Percentiles rank a stretch among this genome's conserved stretches.
These are phyloP conservation scores for Mugil cephalus DNA, from an alignment of 2,113 vertebrate species.

Conservation along the genomic window DNA sequence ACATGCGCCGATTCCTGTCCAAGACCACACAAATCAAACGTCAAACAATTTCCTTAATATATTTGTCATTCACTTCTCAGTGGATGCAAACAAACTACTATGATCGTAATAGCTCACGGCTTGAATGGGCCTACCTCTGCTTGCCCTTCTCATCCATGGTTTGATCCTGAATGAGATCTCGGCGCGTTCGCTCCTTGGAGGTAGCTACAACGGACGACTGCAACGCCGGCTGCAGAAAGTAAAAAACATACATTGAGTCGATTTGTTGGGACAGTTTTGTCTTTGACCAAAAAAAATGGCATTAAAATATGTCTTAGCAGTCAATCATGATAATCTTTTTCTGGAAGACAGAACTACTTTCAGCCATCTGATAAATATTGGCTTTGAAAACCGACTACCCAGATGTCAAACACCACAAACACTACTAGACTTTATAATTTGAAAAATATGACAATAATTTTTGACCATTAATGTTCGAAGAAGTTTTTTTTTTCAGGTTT, in stretches of 20 bases:
- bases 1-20: conserved; percentile 98
- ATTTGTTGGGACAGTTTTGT: too few relatives aligned
- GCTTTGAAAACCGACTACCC: neutral
- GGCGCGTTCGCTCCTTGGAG: conserved; percentile 99
- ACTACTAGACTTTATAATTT: too few relatives aligned
- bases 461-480: too few relatives aligned
- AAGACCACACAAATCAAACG: conserved; percentile 3
- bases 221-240: conserved; percentile 90
- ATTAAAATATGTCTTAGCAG: too few relatives aligned
- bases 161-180: conserved; percentile 99
- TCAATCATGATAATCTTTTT: too few relatives aligned
- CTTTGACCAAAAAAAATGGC: too few relatives aligned
- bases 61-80: too few relatives aligned
- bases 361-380: neutral
- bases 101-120: too few relatives aligned
- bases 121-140: conserved; percentile 87
- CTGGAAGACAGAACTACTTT: too few relatives aligned
- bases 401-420: too few relatives aligned
- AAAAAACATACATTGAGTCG: neutral
- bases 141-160: conserved; percentile 99
- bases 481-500: too few relatives aligned
- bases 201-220: conserved; percentile 99
- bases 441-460: too few relatives aligned
- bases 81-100: neutral
- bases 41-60: neutral